Percentiles rank a stretch among this genome's conserved stretches.
Evolutionary conservation across 2,888 invertebrate genomes (phyloP).

Genomic region (Cyaniris semiargus): DNA sequence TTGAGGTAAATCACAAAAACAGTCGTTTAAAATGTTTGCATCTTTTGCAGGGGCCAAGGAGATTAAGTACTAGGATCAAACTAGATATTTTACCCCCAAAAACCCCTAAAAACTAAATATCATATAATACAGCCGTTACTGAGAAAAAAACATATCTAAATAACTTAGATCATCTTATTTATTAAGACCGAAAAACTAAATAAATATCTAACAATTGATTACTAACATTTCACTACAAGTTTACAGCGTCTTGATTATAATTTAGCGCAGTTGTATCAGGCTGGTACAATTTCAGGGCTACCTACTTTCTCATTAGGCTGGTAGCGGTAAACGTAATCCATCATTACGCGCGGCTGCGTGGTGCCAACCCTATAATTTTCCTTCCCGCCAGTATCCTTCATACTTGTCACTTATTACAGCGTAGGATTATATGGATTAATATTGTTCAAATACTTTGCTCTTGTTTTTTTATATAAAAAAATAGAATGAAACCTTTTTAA

Average conservation of each 20-base stretch:
- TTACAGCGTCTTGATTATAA: slow-evolving; percentile 4
- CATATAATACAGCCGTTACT: too few relatives aligned
- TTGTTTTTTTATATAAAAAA: background rate
- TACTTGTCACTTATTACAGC: slow-evolving; percentile 44
- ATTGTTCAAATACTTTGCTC: background rate
- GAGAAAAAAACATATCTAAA: too few relatives aligned
- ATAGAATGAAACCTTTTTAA: too few relatives aligned
- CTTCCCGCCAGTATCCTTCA: slow-evolving; percentile 45
- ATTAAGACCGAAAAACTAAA: too few relatives aligned
- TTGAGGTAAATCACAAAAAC: too few relatives aligned
- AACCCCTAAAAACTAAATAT: too few relatives aligned
- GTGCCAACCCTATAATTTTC: slow-evolving; percentile 75
- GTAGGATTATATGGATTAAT: background rate
- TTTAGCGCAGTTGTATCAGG: slow-evolving; percentile 28
- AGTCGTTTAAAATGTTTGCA: too few relatives aligned
- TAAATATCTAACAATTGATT: too few relatives aligned
- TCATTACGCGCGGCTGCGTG: slow-evolving; percentile 66
- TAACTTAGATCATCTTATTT: too few relatives aligned
- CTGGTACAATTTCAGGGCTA: slow-evolving; percentile 56
- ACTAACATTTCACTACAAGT: background rate
- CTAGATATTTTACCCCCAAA: too few relatives aligned
- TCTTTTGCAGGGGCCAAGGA: too few relatives aligned
- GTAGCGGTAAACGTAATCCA: slow-evolving; percentile 60
- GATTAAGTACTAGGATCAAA: too few relatives aligned
- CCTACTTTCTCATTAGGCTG: slow-evolving; percentile 67